These are phyloP conservation scores for Limnothrissa miodon DNA, from an alignment of 2,113 vertebrate genomes.

Conservation along the genomic window DNA sequence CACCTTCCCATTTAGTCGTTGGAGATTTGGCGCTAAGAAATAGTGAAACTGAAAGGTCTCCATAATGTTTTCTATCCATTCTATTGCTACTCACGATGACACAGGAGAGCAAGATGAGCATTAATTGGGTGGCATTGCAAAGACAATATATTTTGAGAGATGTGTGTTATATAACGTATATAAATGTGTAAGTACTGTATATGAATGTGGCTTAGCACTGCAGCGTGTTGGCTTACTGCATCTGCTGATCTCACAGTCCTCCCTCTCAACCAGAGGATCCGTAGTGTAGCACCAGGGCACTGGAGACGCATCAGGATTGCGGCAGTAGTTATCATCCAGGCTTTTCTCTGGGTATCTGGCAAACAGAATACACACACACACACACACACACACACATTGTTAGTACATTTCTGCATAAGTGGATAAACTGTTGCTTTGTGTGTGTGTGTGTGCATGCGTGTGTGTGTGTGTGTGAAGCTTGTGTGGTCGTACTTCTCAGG, in stretches of 20 bases:
- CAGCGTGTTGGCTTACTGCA: slow-evolving; percentile 75
- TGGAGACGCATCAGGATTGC: slow-evolving; percentile 90
- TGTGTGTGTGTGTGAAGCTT: neutral
- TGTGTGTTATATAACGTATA: too few relatives aligned
- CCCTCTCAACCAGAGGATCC: slow-evolving; percentile 72
- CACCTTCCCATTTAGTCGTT: neutral
- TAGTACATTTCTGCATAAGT: neutral
- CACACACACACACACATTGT: neutral
- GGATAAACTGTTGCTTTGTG: neutral
- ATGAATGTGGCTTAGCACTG: neutral
- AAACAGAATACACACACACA: slow-evolving; percentile 32
- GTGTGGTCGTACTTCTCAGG: slow-evolving; percentile 79
- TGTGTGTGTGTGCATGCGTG: neutral
- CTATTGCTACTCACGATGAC: neutral
- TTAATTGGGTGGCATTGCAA: neutral
- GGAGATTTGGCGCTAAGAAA: neutral
- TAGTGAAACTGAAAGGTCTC: neutral
- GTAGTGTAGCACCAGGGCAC: slow-evolving; percentile 96
- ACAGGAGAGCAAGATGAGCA: neutral
- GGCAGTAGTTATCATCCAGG: slow-evolving; percentile 94
- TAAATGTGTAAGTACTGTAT: too few relatives aligned
- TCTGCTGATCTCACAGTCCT: slow-evolving; percentile 81
- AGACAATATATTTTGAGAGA: neutral
- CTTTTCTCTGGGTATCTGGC: slow-evolving; percentile 90
- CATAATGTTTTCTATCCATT: neutral